A percentile compares a stretch with the other conserved stretches of the same genome.
phyloP scores from a whole-genome alignment of 2,113 vertebrate species.

The Periophthalmodon schlosseri region DNA sequence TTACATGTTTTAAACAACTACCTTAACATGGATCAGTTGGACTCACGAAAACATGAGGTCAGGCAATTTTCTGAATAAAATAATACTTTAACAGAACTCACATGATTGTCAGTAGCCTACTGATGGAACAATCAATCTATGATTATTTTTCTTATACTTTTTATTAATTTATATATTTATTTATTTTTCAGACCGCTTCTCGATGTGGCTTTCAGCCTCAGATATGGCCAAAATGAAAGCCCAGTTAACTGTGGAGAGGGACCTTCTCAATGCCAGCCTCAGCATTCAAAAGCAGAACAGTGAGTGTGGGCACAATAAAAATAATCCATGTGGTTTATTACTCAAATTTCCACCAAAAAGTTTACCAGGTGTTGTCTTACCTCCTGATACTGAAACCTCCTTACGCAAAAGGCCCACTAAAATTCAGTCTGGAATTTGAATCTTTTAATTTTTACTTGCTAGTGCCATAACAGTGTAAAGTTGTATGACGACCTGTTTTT shows the following conservation, averaged over 20 bases:
- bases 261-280: constrained; percentile 18
- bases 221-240: not conserved
- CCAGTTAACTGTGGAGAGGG: constrained; percentile 16
- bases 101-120: too few species aligned
- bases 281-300: constrained; percentile 12
- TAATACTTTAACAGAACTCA: too few species aligned
- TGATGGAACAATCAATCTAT: too few species aligned
- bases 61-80: too few species aligned
- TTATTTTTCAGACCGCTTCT: too few species aligned
- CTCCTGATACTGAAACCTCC: not conserved
- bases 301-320: constrained; percentile 24
- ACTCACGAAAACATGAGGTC: too few species aligned
- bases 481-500: not conserved
- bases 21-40: too few species aligned
- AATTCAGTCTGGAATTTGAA: not conserved
- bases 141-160: too few species aligned
- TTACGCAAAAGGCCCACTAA: not conserved
- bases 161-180: too few species aligned
- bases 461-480: too few species aligned
- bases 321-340: not conserved
- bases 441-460: not conserved
- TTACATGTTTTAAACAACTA: too few species aligned
- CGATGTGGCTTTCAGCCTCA: too few species aligned
- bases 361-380: not conserved
- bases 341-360: not conserved